Evolutionary conservation across 2,888 invertebrate genomes (phyloP), one percentile per base, ranked within the genome.

Genomic region (Alloplasta piceator): DNA sequence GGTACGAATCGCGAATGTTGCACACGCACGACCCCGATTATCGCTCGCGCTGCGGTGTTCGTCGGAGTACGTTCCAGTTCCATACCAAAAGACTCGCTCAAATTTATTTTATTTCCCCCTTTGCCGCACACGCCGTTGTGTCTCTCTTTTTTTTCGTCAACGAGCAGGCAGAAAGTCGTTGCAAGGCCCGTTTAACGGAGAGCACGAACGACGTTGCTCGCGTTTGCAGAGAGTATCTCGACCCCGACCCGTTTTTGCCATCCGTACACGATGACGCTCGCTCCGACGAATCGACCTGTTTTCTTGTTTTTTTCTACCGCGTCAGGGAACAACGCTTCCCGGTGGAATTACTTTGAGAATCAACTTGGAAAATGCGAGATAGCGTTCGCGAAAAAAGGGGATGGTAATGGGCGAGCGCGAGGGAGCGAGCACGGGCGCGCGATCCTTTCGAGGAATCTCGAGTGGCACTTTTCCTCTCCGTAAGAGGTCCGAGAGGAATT

Each of bases 161-260:
- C 39, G n/a, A 16, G n/a, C 46, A 60, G 43, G 68, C 74, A 50
- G 72, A 58, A 75, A 74, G 48, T 58, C 70, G 55, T 38, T n/a
- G 41, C 75, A 71, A 71, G 75, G 70, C 64, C 68, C 78, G 68
- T 52, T 26, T 26, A 26, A 26, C 26, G 26, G 26, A 26, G 26
- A 26, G 26, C 26, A 26, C 26, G 3, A 58, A 36, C 43, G 26
- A 12, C 7, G 38, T 50, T 9, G 43, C 46, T 16, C 5, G 48
- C 9, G 46, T 39, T 64, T 14, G 26, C 26, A 1, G 26, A 26
- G 26, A 26, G 26, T 26, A 3, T 26, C 26, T 72, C 76, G 80
- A 72, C 67, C 72, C 80, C 80, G 80, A 76, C 67, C 76, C 80
- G 56, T 38, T 26, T 76, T 80, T 63, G 43, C 72, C 72, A 76